phyloP scores from a whole-genome alignment of 2,113 vertebrate species.

The Galemys pyrenaicus region DNA sequence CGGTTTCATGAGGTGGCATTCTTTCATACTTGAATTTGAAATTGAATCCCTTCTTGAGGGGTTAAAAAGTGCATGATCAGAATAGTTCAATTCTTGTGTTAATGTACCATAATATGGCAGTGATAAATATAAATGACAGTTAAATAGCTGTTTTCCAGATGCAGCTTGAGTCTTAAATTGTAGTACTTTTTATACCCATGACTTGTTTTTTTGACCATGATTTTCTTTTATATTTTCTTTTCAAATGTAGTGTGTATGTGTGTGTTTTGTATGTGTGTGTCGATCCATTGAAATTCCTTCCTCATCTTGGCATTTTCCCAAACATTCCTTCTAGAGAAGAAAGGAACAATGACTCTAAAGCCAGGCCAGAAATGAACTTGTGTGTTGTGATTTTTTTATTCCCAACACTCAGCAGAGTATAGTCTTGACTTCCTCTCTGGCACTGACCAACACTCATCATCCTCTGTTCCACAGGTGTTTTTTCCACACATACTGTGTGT shows the following conservation, averaged over 20 bases:
- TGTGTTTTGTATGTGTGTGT: background rate
- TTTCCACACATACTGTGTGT: background rate
- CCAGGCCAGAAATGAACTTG: background rate
- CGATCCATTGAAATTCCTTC: background rate
- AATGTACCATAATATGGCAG: background rate
- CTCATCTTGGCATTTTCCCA: background rate
- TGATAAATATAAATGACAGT: background rate
- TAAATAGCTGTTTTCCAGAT: background rate
- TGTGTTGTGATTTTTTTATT: background rate
- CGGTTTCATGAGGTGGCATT: background rate
- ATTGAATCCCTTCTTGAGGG: background rate
- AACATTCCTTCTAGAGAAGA: background rate
- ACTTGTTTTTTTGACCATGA: background rate
- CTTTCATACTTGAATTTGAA: background rate
- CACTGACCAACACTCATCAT: background rate
- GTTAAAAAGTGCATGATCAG: background rate
- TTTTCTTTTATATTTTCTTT: background rate
- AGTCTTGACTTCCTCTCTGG: background rate
- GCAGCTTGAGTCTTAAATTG: background rate
- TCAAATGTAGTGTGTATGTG: background rate
- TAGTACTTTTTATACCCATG: background rate
- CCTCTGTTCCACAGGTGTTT: background rate
- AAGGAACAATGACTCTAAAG: background rate
- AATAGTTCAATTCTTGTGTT: background rate
- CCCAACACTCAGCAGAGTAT: background rate